These are phyloP conservation scores for Apodemia zela DNA, from an alignment of 2,888 invertebrate genomes.

Conservation along the genomic window DNA sequence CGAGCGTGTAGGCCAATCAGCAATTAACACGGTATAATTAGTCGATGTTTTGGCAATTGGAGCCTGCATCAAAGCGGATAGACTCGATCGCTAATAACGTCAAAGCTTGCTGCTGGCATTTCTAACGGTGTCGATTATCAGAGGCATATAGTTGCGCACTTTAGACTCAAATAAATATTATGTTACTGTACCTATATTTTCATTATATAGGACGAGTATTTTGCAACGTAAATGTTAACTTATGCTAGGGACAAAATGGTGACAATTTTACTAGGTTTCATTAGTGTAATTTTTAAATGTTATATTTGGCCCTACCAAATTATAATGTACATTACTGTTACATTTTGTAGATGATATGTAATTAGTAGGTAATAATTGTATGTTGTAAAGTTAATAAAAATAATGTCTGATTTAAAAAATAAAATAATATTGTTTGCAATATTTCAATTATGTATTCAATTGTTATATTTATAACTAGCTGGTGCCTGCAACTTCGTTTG, in stretches of 20 bases:
- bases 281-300: too few relatives aligned
- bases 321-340: too few relatives aligned
- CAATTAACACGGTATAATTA: constrained; percentile 14
- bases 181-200: not conserved
- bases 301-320: too few relatives aligned
- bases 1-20: constrained; percentile 3
- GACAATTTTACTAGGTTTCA: not conserved
- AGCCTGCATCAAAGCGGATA: constrained; percentile 8
- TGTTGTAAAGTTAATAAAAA: too few relatives aligned
- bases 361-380: too few relatives aligned
- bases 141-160: not conserved
- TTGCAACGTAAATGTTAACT: not conserved
- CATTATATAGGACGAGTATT: not conserved
- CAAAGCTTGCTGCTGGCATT: constrained; percentile 6
- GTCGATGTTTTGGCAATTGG: constrained; percentile 14
- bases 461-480: too few relatives aligned
- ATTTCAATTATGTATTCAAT: too few relatives aligned
- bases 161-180: not conserved
- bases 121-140: not conserved
- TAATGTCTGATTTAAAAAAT: too few relatives aligned
- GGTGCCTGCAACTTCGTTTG: too few relatives aligned
- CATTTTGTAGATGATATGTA: too few relatives aligned
- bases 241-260: not conserved
- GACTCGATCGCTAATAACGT: not conserved
- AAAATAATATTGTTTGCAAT: too few relatives aligned